Conservation (phyloP, 2,797 vertebrate genomes). For the Philypnodon macrostomus region DNA sequence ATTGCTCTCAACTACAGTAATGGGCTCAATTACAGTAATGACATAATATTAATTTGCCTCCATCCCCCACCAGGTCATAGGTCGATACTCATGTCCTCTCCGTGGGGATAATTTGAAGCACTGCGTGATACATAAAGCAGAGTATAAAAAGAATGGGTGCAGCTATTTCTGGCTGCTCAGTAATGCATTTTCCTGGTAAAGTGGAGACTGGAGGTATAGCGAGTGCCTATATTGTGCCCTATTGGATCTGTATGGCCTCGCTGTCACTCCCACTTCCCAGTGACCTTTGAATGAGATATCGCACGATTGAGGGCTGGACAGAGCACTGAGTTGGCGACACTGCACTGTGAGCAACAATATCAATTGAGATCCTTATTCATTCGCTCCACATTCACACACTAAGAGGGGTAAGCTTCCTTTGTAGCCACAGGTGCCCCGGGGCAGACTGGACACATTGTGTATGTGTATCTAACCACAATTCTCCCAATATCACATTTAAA, state of each 20-base stretch:
- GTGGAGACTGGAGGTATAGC: slow-evolving; percentile 13
- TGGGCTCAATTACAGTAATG: too few species aligned
- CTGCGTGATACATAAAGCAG: slow-evolving; percentile 52
- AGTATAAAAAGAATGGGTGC: slow-evolving; percentile 42
- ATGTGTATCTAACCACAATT: too few species aligned
- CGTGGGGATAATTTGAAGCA: slow-evolving; percentile 23
- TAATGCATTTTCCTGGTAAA: slow-evolving; percentile 58
- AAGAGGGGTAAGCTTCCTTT: too few species aligned
- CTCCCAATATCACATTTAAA: too few species aligned
- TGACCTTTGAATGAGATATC: slow-evolving; percentile 45
- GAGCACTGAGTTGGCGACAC: too few species aligned
- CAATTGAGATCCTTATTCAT: too few species aligned
- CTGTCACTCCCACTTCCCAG: slow-evolving; percentile 7
- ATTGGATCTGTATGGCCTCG: not conserved
- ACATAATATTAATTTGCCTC: slow-evolving; percentile 10
- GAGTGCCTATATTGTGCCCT: slow-evolving; percentile 9
- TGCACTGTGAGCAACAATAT: too few species aligned
- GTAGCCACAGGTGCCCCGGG: too few species aligned
- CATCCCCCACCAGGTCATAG: slow-evolving; percentile 1
- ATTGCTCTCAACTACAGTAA: too few species aligned
- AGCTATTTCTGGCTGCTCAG: slow-evolving; percentile 41
- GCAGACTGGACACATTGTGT: too few species aligned
- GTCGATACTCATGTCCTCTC: slow-evolving; percentile 20
- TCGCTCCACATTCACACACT: too few species aligned
- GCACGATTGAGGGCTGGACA: too few species aligned